Evolutionary conservation across 1,140 invertebrate genomes (phyloP), one percentile per base, ranked within the genome.

Genomic region (Bactericera cockerelli): DNA sequence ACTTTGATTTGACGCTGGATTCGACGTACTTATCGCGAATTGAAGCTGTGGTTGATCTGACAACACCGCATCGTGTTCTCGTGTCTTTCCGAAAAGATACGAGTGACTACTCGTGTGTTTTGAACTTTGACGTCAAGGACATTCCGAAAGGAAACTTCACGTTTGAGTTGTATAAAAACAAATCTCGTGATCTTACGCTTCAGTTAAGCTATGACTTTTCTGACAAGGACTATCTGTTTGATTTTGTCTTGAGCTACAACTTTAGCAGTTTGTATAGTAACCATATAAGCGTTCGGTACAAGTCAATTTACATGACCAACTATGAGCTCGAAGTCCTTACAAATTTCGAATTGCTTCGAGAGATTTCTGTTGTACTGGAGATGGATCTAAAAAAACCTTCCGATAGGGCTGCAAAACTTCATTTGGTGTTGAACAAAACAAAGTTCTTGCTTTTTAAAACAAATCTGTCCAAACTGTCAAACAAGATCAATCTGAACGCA

Each of bases 171-270:
- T 10, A 6, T 4, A 49, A 49, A 49, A 49, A 49, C 22, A n/a
- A n/a, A 4, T 8, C 8, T 4, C 4, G 19, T 4, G 42, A 49
- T n/a, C 3, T n/a, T 19, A 6, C n/a, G n/a, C 19, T 49, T 16
- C n/a, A n/a, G 3, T 4, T 49, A n/a, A 49, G 22, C 42, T 49
- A 49, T 49, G 42, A 49, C 42, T 49, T 49, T 49, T 49, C 42
- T 8, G 3, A n/a, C 42, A 8, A 10, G 22, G 19, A 49, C 22
- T 49, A 49, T n/a, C 8, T n/a, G n/a, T 49, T 49, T 49, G 42
- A 49, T n/a, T 4, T n/a, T 8, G 22, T 4, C 22, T n/a, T 49
- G 22, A 16, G n/a, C 3, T 49, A 49, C 19, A 49, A 49, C n/a
- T 49, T 49, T n/a, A 49, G 42, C 22, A 16, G 3, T 6, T 4